Evolutionary conservation across 2,113 vertebrate genomes (phyloP), one percentile per base, ranked within the genome.

Genomic region (Onychorhynchus coronatus): DNA sequence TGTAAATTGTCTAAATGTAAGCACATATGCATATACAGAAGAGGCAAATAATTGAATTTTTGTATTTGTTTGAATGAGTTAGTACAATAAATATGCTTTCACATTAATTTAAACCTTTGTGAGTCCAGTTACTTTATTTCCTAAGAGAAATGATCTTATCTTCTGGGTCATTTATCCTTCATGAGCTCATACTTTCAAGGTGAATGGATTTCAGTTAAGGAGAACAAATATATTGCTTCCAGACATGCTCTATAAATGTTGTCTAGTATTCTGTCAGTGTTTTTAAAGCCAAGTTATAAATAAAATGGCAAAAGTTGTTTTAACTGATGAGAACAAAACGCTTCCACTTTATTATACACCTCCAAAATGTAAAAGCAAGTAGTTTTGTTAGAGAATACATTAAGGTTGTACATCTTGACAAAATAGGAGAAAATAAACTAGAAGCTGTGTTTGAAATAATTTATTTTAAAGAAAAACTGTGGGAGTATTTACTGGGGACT

Each of bases 131-230:
- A 24, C 56, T 82, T 91, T 92, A 47, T 67, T 95, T 87, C 25
- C 30, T 95, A 95, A 93, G 78, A 67, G 2, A 14, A 93, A 91
- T 93, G 74, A 93, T 94, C 86, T 91, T 96, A 85, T 96, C 91
- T 95, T 92, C 42, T 88, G 71, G 75, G 84, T 92, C 80, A 91
- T 96, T 98, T 82, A 93, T 96, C 49, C 87, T 70, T 88, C 56
- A 90, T 97, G 91, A 97, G 49, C 77, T 97, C 89, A 97, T 94
- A 85, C 71, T 95, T 97, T 97, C 95, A 97, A 96, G 87, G 90
- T 97, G 95, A 97, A 93, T 81, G 79, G 85, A 93, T 96, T 95
- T 97, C 59, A 97, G 78, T 90, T 96, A 95, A 95, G 58, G 74
- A 96, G 88, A 96, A 94, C 50, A 97, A 97, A 97, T 96, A 95